Conservation (phyloP, 2,797 vertebrate genomes). For the Falco biarmicus region DNA sequence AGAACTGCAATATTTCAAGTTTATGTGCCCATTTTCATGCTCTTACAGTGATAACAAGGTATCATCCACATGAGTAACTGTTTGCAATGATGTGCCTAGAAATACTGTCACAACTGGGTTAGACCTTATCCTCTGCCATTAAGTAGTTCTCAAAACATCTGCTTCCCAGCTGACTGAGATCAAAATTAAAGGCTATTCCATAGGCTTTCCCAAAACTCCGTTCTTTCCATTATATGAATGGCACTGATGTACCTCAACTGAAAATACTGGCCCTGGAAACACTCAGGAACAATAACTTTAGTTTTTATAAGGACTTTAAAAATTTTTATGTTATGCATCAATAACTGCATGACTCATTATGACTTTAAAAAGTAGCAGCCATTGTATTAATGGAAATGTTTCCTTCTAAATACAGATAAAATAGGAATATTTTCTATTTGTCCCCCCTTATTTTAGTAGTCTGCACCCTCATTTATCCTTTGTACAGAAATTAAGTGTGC, state of each 20-base stretch:
- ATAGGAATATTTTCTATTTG: neutral
- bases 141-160: neutral
- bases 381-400: neutral
- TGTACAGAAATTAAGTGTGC: neutral
- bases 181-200: neutral
- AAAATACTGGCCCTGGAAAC: neutral
- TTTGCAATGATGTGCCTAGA: neutral
- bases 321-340: fast-evolving
- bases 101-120: neutral
- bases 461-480: neutral
- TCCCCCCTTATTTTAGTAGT: neutral
- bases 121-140: neutral
- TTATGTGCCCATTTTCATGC: neutral
- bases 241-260: neutral
- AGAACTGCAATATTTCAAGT: neutral
- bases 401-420: neutral
- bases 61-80: neutral
- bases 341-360: neutral
- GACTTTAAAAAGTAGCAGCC: neutral
- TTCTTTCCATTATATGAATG: neutral
- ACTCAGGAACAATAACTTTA: neutral
- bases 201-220: neutral
- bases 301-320: neutral
- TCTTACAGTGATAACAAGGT: neutral
- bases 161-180: neutral